Percentiles rank a stretch among this genome's conserved stretches.
Evolutionary conservation across 2,888 invertebrate genomes (phyloP).

Genomic region (Eubasilissa splendida): DNA sequence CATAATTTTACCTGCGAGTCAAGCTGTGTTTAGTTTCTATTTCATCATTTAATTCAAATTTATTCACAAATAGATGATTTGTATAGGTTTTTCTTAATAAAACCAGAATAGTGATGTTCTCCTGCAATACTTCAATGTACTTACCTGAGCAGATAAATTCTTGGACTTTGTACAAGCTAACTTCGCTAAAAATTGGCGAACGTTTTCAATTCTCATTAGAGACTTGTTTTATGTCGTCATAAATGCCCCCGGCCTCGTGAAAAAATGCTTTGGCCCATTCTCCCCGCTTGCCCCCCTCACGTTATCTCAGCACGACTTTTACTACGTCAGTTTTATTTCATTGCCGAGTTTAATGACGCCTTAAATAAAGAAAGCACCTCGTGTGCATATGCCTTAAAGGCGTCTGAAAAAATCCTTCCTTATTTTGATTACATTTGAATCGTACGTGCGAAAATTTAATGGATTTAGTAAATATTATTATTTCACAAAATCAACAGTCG

Average conservation of each 20-base stretch:
- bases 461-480: background rate
- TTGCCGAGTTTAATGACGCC: conserved; percentile 52
- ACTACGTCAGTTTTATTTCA: conserved; percentile 53
- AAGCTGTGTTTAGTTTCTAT: no score
- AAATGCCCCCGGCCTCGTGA: conserved; percentile 43
- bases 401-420: background rate
- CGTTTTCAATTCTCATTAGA: conserved; percentile 51
- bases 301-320: conserved; percentile 38
- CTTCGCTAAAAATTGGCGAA: conserved; percentile 32
- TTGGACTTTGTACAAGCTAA: no score
- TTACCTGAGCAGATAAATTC: no score
- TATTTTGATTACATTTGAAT: conserved; percentile 9
- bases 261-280: conserved; percentile 19
- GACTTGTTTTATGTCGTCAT: conserved; percentile 46
- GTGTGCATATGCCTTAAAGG: background rate
- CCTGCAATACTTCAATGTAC: no score
- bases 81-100: no score
- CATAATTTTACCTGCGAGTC: no score
- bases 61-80: no score
- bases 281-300: background rate
- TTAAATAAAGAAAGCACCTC: conserved; percentile 55
- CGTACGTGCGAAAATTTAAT: background rate
- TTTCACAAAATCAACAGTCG: no score
- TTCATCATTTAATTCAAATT: no score
- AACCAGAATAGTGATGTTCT: no score